Percentiles rank a stretch among this genome's conserved stretches.
phyloP scores from a whole-genome alignment of 2,888 invertebrate genomes.

The Cheilosia scutellata region DNA sequence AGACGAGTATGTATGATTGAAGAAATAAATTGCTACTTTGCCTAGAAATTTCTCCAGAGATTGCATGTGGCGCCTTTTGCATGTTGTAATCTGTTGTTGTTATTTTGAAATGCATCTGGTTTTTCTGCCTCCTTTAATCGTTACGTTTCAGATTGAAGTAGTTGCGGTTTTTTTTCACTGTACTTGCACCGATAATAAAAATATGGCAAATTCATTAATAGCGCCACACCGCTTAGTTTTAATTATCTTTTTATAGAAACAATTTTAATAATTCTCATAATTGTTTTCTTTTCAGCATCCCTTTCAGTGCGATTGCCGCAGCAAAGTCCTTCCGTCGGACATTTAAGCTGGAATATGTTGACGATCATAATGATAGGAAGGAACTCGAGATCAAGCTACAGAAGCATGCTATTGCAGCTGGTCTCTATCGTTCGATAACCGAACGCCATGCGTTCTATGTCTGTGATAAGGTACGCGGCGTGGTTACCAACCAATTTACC shows the following conservation, averaged over 20 bases:
- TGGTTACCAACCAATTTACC: conserved; percentile 95
- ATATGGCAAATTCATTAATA: neutral
- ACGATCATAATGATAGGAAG: conserved; percentile 88
- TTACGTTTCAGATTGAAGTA: conserved; percentile 1
- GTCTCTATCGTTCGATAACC: conserved; percentile 93
- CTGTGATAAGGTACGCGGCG: conserved; percentile 94
- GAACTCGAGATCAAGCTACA: conserved; percentile 92
- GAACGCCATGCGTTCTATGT: conserved; percentile 97
- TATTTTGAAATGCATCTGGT: conserved; percentile 20
- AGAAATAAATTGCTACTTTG: conserved; percentile 8
- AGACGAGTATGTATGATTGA: neutral
- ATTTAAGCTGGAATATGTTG: conserved; percentile 90
- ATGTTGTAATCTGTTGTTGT: conserved; percentile 20
- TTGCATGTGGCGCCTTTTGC: conserved; percentile 45
- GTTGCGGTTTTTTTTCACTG: neutral
- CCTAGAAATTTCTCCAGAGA: conserved; percentile 24
- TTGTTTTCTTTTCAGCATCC: conserved; percentile 86
- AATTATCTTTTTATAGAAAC: neutral
- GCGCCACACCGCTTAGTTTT: neutral
- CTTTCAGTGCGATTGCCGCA: conserved; percentile 92
- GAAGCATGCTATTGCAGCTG: conserved; percentile 92
- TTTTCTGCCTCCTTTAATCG: conserved; percentile 18
- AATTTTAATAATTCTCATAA: neutral
- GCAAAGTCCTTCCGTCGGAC: conserved; percentile 90
- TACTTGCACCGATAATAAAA: neutral